phyloP scores from a whole-genome alignment of 2,113 vertebrate genomes.

The Lophochroa leadbeateri region DNA sequence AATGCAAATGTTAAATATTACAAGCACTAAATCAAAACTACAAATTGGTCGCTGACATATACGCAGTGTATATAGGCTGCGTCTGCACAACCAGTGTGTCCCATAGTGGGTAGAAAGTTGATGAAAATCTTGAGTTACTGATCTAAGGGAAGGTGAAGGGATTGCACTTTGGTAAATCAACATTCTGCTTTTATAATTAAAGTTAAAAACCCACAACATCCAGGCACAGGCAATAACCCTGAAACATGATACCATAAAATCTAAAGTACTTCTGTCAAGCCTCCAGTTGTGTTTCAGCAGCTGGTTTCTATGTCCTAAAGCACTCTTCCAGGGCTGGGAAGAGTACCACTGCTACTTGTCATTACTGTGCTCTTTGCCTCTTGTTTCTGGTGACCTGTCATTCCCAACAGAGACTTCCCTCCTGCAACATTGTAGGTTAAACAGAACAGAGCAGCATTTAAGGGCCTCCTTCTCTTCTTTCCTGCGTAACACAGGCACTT shows the following conservation, averaged over 20 bases:
- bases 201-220: fast-evolving
- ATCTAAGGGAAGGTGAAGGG: background rate
- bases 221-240: background rate
- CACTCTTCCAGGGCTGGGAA: background rate
- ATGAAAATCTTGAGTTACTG: background rate
- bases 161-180: background rate
- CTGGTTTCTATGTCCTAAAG: background rate
- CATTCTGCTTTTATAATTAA: background rate
- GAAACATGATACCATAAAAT: background rate
- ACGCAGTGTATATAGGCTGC: background rate
- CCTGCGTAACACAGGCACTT: background rate
- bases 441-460: background rate
- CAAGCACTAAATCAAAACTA: background rate
- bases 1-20: background rate
- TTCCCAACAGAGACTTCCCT: background rate
- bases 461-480: background rate
- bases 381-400: background rate
- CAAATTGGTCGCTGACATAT: background rate
- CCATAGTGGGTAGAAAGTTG: background rate
- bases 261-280: background rate
- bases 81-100: background rate
- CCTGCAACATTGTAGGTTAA: background rate
- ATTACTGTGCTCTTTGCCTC: background rate
- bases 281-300: background rate
- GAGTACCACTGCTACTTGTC: background rate